Evolutionary conservation across 2,797 vertebrate species (phyloP), one percentile per base, ranked within the genome.

Genomic region (Avahi laniger): DNA sequence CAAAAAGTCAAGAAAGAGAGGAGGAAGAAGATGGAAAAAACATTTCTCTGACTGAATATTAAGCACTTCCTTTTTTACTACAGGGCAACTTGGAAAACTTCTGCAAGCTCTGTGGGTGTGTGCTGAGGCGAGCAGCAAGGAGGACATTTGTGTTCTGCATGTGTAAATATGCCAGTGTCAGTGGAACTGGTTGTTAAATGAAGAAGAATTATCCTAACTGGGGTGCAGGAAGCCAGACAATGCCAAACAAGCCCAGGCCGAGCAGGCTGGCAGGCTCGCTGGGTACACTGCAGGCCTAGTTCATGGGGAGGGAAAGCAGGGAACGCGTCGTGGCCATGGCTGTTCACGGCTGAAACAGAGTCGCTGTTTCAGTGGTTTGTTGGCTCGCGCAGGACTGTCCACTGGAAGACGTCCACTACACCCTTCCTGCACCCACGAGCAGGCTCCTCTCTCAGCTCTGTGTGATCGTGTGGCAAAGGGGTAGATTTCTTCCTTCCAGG

Each of bases 121-220:
- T 95, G 91, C 95, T 94, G 70, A 81, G 63, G 43, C 65, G 67
- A 83, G 75, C 91, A 98, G 84, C 76, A 91, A 96, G 89, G 89
- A 92, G 92, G 97, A 96, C 95, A 90, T 95, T 97, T 91, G 91
- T 94, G 86, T 97, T 94, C 97, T 82, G 48, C 93, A 89, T 94
- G 78, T 95, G 96, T 97, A 69, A 97, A 97, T 97, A 91, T 15
- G 82, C 96, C 48, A 94, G 67, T 70, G 96, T 97, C 95, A 90
- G 48, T 80, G 96, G 94, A 87, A 83, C 86, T 96, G 78, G 93
- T 15, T 98, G 97, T 97, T 95, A 95, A 97, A 98, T 95, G 95
- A 97, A 97, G 96, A 98, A 97, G 96, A 97, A 98, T 98, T 97
- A 97, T 41, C 93, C 91, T 95, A 95, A 98, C 12, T 94, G 94